phyloP scores from a whole-genome alignment of 1,140 invertebrate genomes.

The Telenomus remus region DNA sequence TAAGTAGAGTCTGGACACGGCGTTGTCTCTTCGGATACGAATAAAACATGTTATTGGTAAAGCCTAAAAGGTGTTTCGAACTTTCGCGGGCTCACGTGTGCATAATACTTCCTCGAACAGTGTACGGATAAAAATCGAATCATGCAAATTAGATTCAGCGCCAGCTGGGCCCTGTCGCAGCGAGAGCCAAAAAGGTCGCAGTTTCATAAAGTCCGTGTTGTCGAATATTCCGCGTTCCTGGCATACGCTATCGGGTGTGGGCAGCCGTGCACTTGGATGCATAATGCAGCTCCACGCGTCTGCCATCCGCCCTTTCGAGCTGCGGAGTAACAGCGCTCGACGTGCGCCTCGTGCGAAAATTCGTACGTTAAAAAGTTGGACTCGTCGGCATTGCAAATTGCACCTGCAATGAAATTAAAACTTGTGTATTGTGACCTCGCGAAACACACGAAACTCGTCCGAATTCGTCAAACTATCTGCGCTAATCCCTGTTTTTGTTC shows the following conservation, averaged over 20 bases:
- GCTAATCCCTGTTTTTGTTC: too few species aligned
- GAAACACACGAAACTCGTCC: too few species aligned
- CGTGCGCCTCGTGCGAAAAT: constrained; percentile 20
- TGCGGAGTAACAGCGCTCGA: constrained; percentile 18
- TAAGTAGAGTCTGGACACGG: too few species aligned
- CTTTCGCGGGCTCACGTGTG: constrained; percentile 45
- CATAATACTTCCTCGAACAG: constrained; percentile 43
- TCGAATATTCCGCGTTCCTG: constrained; percentile 56
- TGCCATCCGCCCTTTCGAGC: constrained; percentile 49
- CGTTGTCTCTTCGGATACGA: constrained; percentile 3
- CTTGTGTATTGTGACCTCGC: background rate
- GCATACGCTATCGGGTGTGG: constrained; percentile 56
- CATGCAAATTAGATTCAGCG: constrained; percentile 54
- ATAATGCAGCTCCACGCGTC: constrained; percentile 56
- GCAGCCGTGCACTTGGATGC: constrained; percentile 50
- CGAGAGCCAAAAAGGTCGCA: constrained; percentile 35
- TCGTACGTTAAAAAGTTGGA: constrained; percentile 7
- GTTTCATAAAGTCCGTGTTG: constrained; percentile 57
- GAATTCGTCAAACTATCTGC: too few species aligned
- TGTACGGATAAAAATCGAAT: constrained; percentile 48
- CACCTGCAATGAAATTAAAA: background rate
- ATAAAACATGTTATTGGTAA: constrained; percentile 39
- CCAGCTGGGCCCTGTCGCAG: constrained; percentile 40
- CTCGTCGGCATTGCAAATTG: constrained; percentile 20
- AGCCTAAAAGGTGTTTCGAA: constrained; percentile 48